phyloP scores from a whole-genome alignment of 37 sponge, comb jelly and placozoan genomes.

The Halisarca cf. caerulea region DNA sequence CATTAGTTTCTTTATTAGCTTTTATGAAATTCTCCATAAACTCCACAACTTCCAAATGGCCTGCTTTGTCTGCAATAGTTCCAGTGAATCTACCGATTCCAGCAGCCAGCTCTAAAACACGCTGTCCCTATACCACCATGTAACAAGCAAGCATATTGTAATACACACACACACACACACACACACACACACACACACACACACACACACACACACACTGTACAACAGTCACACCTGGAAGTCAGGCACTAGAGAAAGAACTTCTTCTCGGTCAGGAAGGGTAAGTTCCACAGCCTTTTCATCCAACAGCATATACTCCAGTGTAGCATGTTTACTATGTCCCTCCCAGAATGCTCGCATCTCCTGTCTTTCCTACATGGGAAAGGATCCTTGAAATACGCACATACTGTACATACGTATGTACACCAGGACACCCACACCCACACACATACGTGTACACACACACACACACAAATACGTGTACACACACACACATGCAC shows the following conservation, averaged over 20 bases:
- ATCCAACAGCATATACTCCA: slow-evolving; percentile 16
- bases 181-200: too few species aligned
- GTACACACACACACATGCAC: slow-evolving; percentile 18
- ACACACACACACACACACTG: too few species aligned
- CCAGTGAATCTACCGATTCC: slow-evolving; percentile 63
- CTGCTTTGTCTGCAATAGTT: slow-evolving; percentile 45
- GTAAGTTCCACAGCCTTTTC: neutral
- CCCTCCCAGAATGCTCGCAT: slow-evolving; percentile 8
- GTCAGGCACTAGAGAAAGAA: neutral
- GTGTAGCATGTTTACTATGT: neutral
- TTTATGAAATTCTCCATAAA: slow-evolving; percentile 63
- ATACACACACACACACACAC: too few species aligned
- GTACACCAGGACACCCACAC: slow-evolving; percentile 17
- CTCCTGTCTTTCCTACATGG: neutral
- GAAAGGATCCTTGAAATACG: too few species aligned
- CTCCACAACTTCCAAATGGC: slow-evolving; percentile 45
- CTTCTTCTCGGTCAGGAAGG: neutral
- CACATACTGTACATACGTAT: too few species aligned
- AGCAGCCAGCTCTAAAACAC: slow-evolving; percentile 60
- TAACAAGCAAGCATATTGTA: too few species aligned
- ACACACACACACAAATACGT: slow-evolving; percentile 35
- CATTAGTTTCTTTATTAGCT: slow-evolving; percentile 52
- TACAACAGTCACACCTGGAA: too few species aligned
- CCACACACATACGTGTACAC: slow-evolving; percentile 37
- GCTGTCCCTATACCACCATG: slow-evolving; percentile 31